These are phyloP conservation scores for Anoplopoma fimbria DNA, from an alignment of 2,113 vertebrate species.

Conservation along the genomic window DNA sequence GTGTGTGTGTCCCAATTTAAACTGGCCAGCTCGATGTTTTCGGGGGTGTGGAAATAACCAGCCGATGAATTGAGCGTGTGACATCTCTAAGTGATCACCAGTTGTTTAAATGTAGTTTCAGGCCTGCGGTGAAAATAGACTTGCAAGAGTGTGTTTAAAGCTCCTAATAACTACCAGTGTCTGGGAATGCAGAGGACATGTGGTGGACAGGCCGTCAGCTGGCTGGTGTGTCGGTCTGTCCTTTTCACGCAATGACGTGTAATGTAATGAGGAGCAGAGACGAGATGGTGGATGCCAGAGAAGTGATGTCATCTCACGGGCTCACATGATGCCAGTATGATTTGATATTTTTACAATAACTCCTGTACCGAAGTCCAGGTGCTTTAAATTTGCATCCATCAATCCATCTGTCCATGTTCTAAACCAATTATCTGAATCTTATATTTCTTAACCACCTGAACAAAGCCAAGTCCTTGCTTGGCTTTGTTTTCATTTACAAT, in stretches of 20 bases:
- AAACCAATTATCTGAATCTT: constrained; percentile 17
- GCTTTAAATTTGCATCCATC: constrained; percentile 33
- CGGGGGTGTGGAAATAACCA: not conserved
- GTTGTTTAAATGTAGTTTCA: constrained; percentile 44
- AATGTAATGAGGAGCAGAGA: constrained; percentile 56
- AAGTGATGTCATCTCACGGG: constrained; percentile 48
- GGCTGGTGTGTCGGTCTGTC: constrained; percentile 21
- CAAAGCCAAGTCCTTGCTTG: constrained; percentile 15
- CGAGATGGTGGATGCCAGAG: constrained; percentile 57
- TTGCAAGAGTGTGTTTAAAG: constrained; percentile 59
- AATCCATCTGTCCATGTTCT: constrained; percentile 9
- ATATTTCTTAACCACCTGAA: constrained; percentile 18
- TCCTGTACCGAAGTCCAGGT: constrained; percentile 21
- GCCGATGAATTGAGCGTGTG: constrained; percentile 18
- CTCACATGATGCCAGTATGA: constrained; percentile 26
- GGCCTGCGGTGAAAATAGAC: constrained; percentile 66
- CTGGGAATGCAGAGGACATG: constrained; percentile 71
- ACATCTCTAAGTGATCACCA: constrained; percentile 35
- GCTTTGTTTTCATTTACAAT: not conserved
- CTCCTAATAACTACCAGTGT: constrained; percentile 64
- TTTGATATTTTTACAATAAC: constrained; percentile 22
- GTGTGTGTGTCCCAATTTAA: not conserved
- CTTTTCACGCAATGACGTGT: constrained; percentile 54
- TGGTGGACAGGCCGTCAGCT: constrained; percentile 58
- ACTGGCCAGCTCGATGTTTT: constrained; percentile 25